Percentiles rank a stretch among this genome's conserved stretches.
These are phyloP conservation scores for Acrocephalus kingi DNA, from an alignment of 2,113 vertebrate genomes.

Conservation along the genomic window DNA sequence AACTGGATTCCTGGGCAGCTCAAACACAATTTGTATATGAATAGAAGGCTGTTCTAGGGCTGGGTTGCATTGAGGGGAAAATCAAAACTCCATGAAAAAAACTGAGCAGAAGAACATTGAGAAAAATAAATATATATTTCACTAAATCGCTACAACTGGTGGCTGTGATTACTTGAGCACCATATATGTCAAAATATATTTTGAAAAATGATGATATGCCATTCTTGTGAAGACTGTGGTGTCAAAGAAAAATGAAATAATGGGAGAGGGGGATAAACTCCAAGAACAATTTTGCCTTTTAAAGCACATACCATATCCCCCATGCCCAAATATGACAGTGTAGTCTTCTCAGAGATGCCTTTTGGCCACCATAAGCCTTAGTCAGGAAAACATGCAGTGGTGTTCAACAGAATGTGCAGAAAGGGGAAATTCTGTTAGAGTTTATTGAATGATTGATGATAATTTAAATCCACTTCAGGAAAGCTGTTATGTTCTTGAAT, in stretches of 20 bases:
- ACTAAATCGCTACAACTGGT: background rate
- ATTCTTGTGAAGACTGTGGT: background rate
- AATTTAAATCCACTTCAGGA: conserved; percentile 24
- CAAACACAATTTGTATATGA: background rate
- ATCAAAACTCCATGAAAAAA: background rate
- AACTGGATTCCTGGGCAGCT: background rate
- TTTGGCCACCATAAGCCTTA: background rate
- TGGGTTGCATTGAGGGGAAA: background rate
- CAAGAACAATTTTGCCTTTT: background rate
- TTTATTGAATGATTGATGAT: conserved; percentile 17
- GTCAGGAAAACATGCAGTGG: background rate
- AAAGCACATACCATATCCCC: background rate
- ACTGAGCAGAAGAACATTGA: background rate
- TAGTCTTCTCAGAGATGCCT: background rate
- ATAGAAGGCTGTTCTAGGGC: background rate
- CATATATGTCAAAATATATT: background rate
- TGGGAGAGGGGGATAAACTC: background rate
- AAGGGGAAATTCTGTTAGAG: background rate
- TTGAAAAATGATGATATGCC: background rate
- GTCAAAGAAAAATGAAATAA: background rate
- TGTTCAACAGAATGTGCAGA: background rate
- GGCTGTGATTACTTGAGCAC: background rate
- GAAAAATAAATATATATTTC: background rate
- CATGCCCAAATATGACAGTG: background rate
- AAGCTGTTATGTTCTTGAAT: conserved; percentile 7